These are phyloP conservation scores for Myotis lucifugus DNA, from an alignment of 2,113 vertebrate species.

Conservation along the genomic window DNA sequence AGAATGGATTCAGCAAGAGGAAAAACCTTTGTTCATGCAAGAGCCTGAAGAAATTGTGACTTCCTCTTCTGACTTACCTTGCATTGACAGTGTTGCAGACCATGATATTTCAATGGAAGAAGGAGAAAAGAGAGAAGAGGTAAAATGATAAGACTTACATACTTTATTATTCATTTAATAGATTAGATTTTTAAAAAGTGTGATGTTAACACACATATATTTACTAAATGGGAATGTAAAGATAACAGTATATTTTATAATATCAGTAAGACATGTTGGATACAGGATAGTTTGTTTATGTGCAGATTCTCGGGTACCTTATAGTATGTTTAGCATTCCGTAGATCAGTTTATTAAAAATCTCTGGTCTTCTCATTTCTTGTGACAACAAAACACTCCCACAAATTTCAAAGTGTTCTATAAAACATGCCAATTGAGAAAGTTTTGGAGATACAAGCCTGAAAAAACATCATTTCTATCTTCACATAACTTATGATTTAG, in stretches of 20 bases:
- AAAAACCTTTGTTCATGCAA: slow-evolving; percentile 98
- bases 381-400: background rate
- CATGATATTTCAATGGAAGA: slow-evolving; percentile 86
- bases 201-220: background rate
- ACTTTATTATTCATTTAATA: slow-evolving; percentile 40
- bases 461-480: background rate
- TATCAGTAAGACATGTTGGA: background rate
- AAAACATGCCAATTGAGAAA: background rate
- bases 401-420: background rate
- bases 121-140: slow-evolving; percentile 88
- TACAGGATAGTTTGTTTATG: background rate
- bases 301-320: background rate
- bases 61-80: slow-evolving; percentile 81
- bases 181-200: slow-evolving; percentile 14
- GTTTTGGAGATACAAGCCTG: background rate
- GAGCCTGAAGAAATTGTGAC: slow-evolving; percentile 91
- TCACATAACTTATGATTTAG: background rate
- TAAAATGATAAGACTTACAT: slow-evolving; percentile 66
- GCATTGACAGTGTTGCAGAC: slow-evolving; percentile 85
- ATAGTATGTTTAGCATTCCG: background rate
- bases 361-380: background rate
- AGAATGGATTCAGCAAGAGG: slow-evolving; percentile 98
- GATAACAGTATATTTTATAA: background rate
- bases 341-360: slow-evolving; percentile 19
- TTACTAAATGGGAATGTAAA: slow-evolving; percentile 22